Conservation (phyloP, 2,113 vertebrate genomes). For the Baryphthengus martii region DNA sequence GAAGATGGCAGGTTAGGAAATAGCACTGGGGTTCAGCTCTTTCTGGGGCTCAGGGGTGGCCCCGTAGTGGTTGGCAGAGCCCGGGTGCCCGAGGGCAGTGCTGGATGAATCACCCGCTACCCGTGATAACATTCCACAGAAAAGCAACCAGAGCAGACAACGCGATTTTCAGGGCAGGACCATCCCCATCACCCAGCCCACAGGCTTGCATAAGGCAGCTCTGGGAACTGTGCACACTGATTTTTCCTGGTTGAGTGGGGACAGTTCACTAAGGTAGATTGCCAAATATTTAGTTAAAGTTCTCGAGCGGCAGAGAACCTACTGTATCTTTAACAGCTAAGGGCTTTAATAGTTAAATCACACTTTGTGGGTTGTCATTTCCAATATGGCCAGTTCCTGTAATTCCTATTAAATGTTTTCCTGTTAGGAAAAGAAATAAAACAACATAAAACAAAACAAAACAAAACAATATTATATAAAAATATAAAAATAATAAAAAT, state of each 20-base stretch:
- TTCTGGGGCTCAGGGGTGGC: neutral
- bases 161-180: neutral
- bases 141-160: neutral
- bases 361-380: neutral
- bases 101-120: neutral
- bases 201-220: neutral
- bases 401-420: neutral
- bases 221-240: neutral
- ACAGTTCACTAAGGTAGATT: neutral
- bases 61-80: neutral
- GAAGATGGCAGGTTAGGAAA: fast-evolving
- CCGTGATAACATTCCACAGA: neutral
- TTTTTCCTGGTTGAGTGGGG: neutral
- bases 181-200: neutral
- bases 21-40: neutral
- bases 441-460: neutral
- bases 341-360: neutral
- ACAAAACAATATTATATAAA: no score
- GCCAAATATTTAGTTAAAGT: slow-evolving; percentile 36
- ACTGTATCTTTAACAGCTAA: neutral
- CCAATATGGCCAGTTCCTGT: neutral
- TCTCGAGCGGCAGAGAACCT: neutral
- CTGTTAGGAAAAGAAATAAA: neutral
- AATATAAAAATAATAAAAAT: no score
- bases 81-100: fast-evolving